Percentiles rank a stretch among this genome's conserved stretches.
Conservation (phyloP, 2,113 vertebrate species). For the Tychaedon coryphoeus region DNA sequence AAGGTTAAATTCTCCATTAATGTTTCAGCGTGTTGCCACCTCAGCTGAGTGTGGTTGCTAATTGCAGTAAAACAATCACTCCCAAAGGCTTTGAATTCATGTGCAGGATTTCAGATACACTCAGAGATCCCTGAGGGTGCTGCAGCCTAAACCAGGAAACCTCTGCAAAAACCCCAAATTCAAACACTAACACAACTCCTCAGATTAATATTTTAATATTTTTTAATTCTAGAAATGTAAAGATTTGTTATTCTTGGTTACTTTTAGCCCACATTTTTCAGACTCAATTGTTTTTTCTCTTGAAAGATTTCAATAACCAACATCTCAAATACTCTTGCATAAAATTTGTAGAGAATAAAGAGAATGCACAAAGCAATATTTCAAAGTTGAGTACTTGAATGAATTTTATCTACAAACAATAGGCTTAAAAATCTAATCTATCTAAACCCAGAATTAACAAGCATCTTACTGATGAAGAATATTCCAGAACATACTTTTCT, state of each 20-base stretch:
- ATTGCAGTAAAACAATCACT: conserved; percentile 64
- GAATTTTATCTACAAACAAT: background rate
- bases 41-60: conserved; percentile 52
- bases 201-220: background rate
- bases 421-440: background rate
- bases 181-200: background rate
- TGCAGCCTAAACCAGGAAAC: conserved; percentile 22
- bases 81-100: conserved; percentile 22
- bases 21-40: conserved; percentile 68
- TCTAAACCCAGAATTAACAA: background rate
- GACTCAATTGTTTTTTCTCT: background rate
- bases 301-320: background rate
- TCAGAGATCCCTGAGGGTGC: background rate
- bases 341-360: background rate
- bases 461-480: background rate
- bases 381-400: background rate
- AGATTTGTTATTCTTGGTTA: background rate
- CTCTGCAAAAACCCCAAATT: background rate
- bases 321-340: background rate
- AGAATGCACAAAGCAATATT: background rate
- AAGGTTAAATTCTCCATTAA: conserved; percentile 81
- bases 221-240: background rate
- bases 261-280: background rate
- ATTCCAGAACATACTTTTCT: background rate
- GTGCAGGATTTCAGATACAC: background rate